Conservation (phyloP, 2,797 vertebrate species). For the Etheostoma perlongum region DNA sequence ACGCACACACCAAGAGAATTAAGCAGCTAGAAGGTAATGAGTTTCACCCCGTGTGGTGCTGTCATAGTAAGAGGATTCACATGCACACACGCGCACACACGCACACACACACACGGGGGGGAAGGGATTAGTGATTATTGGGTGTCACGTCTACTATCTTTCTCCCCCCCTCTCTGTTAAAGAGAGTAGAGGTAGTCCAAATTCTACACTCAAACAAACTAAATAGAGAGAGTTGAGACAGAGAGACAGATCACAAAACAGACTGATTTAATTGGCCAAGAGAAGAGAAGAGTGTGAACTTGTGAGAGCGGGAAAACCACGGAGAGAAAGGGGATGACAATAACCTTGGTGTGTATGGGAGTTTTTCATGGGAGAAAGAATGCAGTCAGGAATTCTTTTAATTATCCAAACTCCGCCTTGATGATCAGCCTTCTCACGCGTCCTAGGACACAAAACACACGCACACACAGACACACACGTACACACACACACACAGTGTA, state of each 20-base stretch:
- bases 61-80: conserved; percentile 51
- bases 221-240: conserved; percentile 16
- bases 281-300: conserved; percentile 30
- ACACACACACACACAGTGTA: conserved; percentile 30
- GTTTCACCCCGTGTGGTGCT: conserved; percentile 54
- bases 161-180: conserved; percentile 8
- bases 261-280: conserved; percentile 36
- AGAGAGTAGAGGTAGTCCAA: background rate
- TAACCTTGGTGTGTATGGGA: conserved; percentile 30
- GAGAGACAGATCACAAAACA: conserved; percentile 29
- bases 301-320: background rate
- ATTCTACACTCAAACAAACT: conserved; percentile 18
- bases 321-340: background rate
- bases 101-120: conserved; percentile 14
- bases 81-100: conserved; percentile 22
- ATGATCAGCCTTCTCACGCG: conserved; percentile 58
- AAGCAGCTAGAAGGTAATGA: conserved; percentile 46
- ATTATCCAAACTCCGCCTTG: conserved; percentile 67
- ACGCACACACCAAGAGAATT: conserved; percentile 36
- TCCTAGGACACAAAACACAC: conserved; percentile 24
- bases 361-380: conserved; percentile 68
- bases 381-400: conserved; percentile 74
- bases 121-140: conserved; percentile 55
- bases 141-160: conserved; percentile 41
- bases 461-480: conserved; percentile 24